Base-by-base conservation (phyloP, 2,888 invertebrate genomes). In the Cephus spinipes region DNA sequence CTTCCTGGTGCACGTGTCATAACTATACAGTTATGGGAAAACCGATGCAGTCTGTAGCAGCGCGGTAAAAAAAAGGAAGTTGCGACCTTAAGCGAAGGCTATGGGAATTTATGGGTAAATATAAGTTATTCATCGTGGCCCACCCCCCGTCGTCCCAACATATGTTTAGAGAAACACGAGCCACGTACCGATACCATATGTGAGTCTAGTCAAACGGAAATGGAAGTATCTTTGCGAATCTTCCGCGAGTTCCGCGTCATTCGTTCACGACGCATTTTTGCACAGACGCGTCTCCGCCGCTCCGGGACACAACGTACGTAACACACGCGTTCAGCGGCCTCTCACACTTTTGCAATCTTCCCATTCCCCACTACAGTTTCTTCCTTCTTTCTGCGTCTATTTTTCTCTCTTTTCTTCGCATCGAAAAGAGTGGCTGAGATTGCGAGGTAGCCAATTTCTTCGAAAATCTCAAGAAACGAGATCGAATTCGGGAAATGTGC, bases 81-180 rank as follows among this genome's bases (percentile, higher is more conserved):
- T 76, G 78, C 78, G 75, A 75, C 79, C 35, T 74, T 74, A 74
- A 74, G 74, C 74, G 36, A 23, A 33, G 74, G 36, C 34, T 40
- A 79, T 79, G 81, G 81, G 81, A 84, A 83, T 85, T 84, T 84
- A 85, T 84, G 86, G 83, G 84, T 87, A 87, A 88, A 88, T 86
- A 86, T 87, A 88, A 89, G 87, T 89, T 90, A 89, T 89, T 89
- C 89, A 89, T 87, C 83, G 77, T 79, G 82, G 81, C 80, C 81
- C 80, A 77, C 80, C 79, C 81, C 79, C 81, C 83, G 83, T 81
- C 84, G 82, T 83, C 76, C 74, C 79, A 75, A 74, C 73, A 73
- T 78, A 75, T 75, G 78, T 75, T 75, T 75, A 55, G 55, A 71
- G 68, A 78, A 78, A 78, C 78, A 78, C 78, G 35, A 68, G 73